Evolutionary conservation across 1,140 invertebrate species (phyloP).

Genomic region (Hirudo medicinalis): DNA sequence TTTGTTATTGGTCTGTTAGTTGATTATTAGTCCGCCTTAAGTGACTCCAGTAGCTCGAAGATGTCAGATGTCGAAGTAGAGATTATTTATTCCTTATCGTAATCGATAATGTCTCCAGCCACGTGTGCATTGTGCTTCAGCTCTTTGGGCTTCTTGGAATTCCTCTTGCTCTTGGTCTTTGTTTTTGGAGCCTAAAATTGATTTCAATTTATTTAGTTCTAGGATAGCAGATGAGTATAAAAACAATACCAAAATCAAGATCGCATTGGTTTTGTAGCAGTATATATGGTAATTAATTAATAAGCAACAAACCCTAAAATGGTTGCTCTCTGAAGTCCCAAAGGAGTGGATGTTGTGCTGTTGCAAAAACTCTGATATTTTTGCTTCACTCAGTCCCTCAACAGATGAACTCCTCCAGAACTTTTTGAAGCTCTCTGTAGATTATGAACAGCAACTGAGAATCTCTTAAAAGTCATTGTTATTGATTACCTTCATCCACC

Average conservation of each 20-base stretch:
- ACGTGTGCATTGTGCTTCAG: slow-evolving; percentile 1
- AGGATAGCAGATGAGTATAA: not conserved
- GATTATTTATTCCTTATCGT: not conserved
- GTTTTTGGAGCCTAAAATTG: not conserved
- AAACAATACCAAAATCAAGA: not conserved
- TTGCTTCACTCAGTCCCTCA: not conserved
- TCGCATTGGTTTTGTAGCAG: not conserved
- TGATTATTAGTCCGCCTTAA: too few relatives aligned
- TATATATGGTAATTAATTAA: not conserved
- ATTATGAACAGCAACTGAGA: not conserved
- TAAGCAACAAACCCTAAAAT: not conserved
- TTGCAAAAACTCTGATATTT: slow-evolving; percentile 8
- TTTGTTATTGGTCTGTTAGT: too few relatives aligned
- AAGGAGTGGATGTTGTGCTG: not conserved
- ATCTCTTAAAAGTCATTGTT: not conserved
- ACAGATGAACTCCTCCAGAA: slow-evolving; percentile 1
- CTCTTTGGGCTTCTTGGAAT: slow-evolving; percentile 3
- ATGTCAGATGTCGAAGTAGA: too few relatives aligned
- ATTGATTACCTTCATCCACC: slow-evolving; percentile 8
- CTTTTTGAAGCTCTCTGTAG: not conserved
- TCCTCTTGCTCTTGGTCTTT: not conserved
- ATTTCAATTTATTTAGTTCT: not conserved
- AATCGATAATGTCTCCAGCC: slow-evolving; percentile 1
- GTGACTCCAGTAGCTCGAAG: too few relatives aligned
- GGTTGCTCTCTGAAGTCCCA: not conserved